These are phyloP conservation scores for Parascotia fuliginaria DNA, from an alignment of 2,888 invertebrate species.

Conservation along the genomic window DNA sequence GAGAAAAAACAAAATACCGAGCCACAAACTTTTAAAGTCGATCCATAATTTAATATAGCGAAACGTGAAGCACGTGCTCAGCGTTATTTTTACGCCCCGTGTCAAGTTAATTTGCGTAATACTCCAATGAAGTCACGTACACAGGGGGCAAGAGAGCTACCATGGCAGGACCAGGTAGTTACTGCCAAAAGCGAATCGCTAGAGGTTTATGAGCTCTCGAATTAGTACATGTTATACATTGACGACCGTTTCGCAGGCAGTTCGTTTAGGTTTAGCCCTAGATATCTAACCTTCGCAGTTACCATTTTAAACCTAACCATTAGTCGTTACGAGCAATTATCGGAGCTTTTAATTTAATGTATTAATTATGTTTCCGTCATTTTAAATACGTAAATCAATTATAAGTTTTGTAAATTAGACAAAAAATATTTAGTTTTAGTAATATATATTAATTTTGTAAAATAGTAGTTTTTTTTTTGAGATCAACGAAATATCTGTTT, in stretches of 20 bases:
- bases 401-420: too few species aligned
- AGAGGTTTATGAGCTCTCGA: constrained; percentile 22
- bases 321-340: too few species aligned
- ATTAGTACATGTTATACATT: constrained; percentile 30
- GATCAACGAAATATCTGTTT: too few species aligned
- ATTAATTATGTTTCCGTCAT: too few species aligned
- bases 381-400: too few species aligned
- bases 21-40: constrained; percentile 10
- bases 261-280: constrained; percentile 13
- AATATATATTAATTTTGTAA: too few species aligned
- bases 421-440: too few species aligned
- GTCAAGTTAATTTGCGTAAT: constrained; percentile 44
- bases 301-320: too few species aligned
- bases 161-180: background rate
- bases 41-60: constrained; percentile 38
- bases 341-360: too few species aligned
- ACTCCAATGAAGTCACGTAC: constrained; percentile 43
- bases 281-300: too few species aligned
- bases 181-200: constrained; percentile 8
- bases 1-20: background rate
- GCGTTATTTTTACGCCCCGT: constrained; percentile 40
- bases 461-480: too few species aligned
- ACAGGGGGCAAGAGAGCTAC: constrained; percentile 13
- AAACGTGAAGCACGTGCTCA: constrained; percentile 25
- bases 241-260: constrained; percentile 15